These are phyloP conservation scores for Platorchestia sp. DNA, from an alignment of 1,140 invertebrate species.

Conservation along the genomic window DNA sequence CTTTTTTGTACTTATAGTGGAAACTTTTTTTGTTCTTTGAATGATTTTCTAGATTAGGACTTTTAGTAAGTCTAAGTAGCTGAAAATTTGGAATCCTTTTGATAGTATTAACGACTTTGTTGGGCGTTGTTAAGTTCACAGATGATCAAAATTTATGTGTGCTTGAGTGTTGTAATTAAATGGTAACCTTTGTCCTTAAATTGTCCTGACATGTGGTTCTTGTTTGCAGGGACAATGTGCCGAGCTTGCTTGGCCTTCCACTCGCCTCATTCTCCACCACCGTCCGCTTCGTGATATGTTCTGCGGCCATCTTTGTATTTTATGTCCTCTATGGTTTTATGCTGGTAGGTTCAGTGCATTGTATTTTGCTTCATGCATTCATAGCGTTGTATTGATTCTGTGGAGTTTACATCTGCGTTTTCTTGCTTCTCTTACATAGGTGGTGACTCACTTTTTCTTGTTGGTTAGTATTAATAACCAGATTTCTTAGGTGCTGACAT, in stretches of 20 bases:
- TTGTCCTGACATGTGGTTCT: background rate
- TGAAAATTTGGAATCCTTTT: background rate
- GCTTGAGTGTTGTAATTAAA: background rate
- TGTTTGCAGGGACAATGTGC: constrained; percentile 15
- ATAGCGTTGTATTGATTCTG: too few relatives aligned
- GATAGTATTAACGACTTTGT: background rate
- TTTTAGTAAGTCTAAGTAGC: too few relatives aligned
- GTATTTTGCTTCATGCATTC: constrained; percentile 57
- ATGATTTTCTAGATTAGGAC: too few relatives aligned
- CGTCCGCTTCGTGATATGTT: constrained; percentile 83
- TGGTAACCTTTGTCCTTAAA: too few relatives aligned
- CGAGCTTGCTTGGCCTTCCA: constrained; percentile 57
- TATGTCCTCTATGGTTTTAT: constrained; percentile 93
- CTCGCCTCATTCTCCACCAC: constrained; percentile 67
- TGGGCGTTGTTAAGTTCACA: background rate
- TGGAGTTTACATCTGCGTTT: too few relatives aligned
- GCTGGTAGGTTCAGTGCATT: constrained; percentile 74
- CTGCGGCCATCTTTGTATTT: constrained; percentile 85
- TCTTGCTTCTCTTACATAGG: too few relatives aligned
- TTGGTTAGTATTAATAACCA: background rate
- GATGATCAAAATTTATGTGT: background rate
- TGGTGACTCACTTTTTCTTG: too few relatives aligned
- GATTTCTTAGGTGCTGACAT: background rate
- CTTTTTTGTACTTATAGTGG: background rate
- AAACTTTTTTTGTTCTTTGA: too few relatives aligned